Conservation (phyloP, 2,113 vertebrate species). For the Aleadryas rufinucha region DNA sequence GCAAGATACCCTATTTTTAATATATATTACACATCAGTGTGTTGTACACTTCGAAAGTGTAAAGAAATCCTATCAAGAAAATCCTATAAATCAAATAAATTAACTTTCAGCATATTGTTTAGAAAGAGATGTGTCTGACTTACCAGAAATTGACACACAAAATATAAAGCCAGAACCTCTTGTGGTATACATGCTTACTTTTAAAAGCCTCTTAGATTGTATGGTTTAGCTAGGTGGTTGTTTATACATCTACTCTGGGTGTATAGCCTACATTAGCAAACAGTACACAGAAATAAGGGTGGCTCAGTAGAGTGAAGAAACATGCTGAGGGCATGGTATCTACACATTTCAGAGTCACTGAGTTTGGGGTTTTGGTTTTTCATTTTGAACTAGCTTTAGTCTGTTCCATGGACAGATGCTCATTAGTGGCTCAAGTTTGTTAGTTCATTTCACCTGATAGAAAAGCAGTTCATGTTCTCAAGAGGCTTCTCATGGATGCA, state of each 20-base stretch:
- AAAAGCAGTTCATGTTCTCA: background rate
- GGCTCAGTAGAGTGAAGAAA: background rate
- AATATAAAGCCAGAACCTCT: background rate
- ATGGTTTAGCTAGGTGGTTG: background rate
- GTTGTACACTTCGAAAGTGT: background rate
- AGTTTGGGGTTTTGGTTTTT: background rate
- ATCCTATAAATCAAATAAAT: background rate
- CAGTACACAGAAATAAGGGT: background rate
- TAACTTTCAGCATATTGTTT: background rate
- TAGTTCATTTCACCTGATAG: background rate
- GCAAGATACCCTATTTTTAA: background rate
- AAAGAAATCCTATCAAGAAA: background rate
- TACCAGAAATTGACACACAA: background rate
- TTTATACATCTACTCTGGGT: background rate
- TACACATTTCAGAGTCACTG: background rate
- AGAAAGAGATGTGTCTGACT: background rate
- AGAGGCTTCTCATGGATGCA: background rate
- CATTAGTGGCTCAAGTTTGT: background rate
- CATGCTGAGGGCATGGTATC: background rate
- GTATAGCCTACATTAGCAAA: background rate
- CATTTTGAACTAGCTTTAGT: background rate
- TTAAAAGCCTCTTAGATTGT: background rate
- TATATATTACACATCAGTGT: background rate
- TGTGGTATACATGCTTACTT: background rate
- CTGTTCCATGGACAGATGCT: background rate